A percentile compares a stretch with the other conserved stretches of the same genome.
phyloP scores from a whole-genome alignment of 1,140 invertebrate genomes.

The Listronotus bonariensis region DNA sequence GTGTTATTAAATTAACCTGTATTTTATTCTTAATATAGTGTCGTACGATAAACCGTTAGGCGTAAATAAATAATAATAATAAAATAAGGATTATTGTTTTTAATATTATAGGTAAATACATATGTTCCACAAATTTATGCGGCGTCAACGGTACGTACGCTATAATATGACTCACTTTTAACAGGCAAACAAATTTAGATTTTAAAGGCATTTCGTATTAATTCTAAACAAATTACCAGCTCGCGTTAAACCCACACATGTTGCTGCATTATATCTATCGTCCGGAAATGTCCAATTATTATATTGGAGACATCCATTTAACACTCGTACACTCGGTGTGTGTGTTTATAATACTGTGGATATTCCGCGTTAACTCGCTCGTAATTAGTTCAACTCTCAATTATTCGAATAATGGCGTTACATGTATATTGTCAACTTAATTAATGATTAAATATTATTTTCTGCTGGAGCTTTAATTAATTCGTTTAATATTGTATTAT shows the following conservation, averaged over 20 bases:
- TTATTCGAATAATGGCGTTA: slow-evolving; percentile 22
- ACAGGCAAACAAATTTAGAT: slow-evolving; percentile 29
- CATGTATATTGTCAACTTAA: slow-evolving; percentile 10
- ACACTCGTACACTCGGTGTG: slow-evolving; percentile 30
- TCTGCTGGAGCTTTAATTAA: too few relatives aligned
- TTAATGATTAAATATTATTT: slow-evolving; percentile 1
- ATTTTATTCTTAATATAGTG: too few relatives aligned
- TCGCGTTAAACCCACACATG: slow-evolving; percentile 32
- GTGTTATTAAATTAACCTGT: too few relatives aligned
- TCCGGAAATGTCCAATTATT: slow-evolving; percentile 39
- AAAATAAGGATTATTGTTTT: too few relatives aligned
- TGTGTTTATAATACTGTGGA: slow-evolving; percentile 23
- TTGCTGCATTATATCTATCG: slow-evolving; percentile 33
- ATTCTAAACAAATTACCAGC: slow-evolving; percentile 38
- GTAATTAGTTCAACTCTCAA: slow-evolving; percentile 32
- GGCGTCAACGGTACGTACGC: too few relatives aligned
- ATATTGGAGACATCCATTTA: slow-evolving; percentile 40
- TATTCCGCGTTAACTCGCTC: slow-evolving; percentile 20
- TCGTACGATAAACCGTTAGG: too few relatives aligned
- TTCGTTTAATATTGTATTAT: too few relatives aligned
- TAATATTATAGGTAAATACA: too few relatives aligned
- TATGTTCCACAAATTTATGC: too few relatives aligned
- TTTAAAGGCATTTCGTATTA: slow-evolving; percentile 30
- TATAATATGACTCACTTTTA: too few relatives aligned
- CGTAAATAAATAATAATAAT: too few relatives aligned